phyloP scores from a whole-genome alignment of 92 coral and sea anemone species.

The Pocillopora meandrina region DNA sequence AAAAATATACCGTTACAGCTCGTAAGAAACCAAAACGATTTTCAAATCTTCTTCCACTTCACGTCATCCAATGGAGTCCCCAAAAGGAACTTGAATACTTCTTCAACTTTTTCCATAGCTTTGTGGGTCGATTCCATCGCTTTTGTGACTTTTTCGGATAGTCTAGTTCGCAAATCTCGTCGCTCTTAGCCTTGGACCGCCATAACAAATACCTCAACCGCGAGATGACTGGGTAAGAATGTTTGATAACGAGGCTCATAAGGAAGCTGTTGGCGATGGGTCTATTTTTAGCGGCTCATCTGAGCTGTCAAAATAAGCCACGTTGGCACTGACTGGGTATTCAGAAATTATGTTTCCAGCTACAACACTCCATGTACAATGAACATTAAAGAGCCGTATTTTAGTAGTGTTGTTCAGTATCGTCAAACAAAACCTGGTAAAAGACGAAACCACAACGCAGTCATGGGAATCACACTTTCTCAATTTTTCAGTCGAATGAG shows the following conservation, averaged over 20 bases:
- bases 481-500: constrained; percentile 56
- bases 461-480: constrained; percentile 56
- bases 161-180: constrained; percentile 53
- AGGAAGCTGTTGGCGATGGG: background rate
- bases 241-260: background rate
- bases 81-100: constrained; percentile 75
- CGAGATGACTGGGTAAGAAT: constrained; percentile 3
- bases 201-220: constrained; percentile 41
- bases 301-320: constrained; percentile 44
- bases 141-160: constrained; percentile 72
- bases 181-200: constrained; percentile 75
- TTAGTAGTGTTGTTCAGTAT: background rate
- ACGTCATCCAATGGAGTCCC: constrained; percentile 71
- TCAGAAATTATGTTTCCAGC: constrained; percentile 8
- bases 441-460: background rate
- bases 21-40: background rate
- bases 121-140: constrained; percentile 81
- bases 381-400: constrained; percentile 1
- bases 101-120: constrained; percentile 81
- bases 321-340: constrained; percentile 41
- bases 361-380: constrained; percentile 10
- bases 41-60: constrained; percentile 65
- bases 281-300: constrained; percentile 23
- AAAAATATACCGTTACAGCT: too few species aligned
- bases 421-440: background rate